These are phyloP conservation scores for Empidonax alnorum DNA, from an alignment of 2,113 vertebrate genomes.

Conservation along the genomic window DNA sequence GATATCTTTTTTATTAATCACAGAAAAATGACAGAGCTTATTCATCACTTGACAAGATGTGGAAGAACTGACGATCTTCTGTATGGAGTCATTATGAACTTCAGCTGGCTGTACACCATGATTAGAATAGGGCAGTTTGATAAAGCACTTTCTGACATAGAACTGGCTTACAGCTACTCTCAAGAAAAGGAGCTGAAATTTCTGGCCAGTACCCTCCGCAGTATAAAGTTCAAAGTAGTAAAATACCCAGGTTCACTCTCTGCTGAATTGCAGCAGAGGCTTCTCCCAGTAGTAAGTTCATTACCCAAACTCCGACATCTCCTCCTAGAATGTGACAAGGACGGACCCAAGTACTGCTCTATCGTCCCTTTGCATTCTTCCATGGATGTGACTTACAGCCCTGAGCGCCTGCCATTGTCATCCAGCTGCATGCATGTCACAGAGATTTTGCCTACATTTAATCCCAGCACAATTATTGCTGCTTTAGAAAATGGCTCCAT, in stretches of 20 bases:
- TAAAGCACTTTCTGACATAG: constrained; percentile 91
- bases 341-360: constrained; percentile 97
- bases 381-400: constrained; percentile 96
- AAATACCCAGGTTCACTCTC: constrained; percentile 93
- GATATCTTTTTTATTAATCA: constrained; percentile 99
- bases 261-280: constrained; percentile 93
- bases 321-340: constrained; percentile 96
- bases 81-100: constrained; percentile 97
- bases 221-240: constrained; percentile 89
- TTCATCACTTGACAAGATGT: constrained; percentile 91
- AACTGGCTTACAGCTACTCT: constrained; percentile 90
- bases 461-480: constrained; percentile 90
- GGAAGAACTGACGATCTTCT: constrained; percentile 94
- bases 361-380: constrained; percentile 97
- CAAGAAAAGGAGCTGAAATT: constrained; percentile 98
- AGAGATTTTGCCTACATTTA: constrained; percentile 92
- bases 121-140: constrained; percentile 98
- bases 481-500: constrained; percentile 96
- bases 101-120: constrained; percentile 99
- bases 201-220: constrained; percentile 89
- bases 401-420: constrained; percentile 90
- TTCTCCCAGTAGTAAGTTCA: constrained; percentile 94
- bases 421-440: constrained; percentile 95
- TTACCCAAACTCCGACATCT: constrained; percentile 96
- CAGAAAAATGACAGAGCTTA: constrained; percentile 96